A percentile compares a stretch with the other conserved stretches of the same genome.
These are phyloP conservation scores for Taenioides sp. DNA, from an alignment of 2,797 vertebrate genomes.

Conservation along the genomic window DNA sequence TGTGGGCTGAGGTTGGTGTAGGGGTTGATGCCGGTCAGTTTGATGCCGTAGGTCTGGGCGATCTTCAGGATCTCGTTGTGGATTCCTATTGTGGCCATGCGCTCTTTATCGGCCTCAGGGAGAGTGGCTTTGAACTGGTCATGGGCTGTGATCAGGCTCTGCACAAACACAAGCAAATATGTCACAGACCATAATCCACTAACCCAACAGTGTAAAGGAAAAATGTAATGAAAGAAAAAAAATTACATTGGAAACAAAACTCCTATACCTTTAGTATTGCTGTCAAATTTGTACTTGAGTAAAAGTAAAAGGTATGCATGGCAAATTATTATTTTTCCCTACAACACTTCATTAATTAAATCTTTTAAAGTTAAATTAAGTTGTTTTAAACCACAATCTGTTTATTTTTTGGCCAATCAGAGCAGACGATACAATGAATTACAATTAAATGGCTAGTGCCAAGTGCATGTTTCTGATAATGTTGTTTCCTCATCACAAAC, in stretches of 20 bases:
- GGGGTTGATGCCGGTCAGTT: slow-evolving; percentile 93
- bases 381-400: too few species aligned
- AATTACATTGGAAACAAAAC: neutral
- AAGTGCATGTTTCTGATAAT: too few species aligned
- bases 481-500: too few species aligned
- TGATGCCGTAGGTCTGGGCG: slow-evolving; percentile 96
- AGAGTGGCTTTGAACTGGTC: slow-evolving; percentile 98
- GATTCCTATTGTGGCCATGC: slow-evolving; percentile 94
- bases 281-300: too few species aligned
- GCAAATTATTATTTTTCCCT: too few species aligned
- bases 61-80: slow-evolving; percentile 98
- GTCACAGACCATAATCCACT: neutral
- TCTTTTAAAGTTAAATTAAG: too few species aligned
- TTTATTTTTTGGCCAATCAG: too few species aligned
- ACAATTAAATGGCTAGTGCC: too few species aligned
- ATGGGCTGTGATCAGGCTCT: slow-evolving; percentile 94
- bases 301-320: too few species aligned
- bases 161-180: slow-evolving; percentile 18
- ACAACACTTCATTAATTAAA: too few species aligned
- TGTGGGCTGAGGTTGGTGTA: slow-evolving; percentile 95
- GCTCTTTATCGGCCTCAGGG: slow-evolving; percentile 95
- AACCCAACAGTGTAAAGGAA: neutral
- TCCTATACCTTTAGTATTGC: neutral
- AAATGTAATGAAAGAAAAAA: neutral
- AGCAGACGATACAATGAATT: too few species aligned